Evolutionary conservation across 2,888 invertebrate genomes (phyloP).

Genomic region (Parasteatoda lunata): DNA sequence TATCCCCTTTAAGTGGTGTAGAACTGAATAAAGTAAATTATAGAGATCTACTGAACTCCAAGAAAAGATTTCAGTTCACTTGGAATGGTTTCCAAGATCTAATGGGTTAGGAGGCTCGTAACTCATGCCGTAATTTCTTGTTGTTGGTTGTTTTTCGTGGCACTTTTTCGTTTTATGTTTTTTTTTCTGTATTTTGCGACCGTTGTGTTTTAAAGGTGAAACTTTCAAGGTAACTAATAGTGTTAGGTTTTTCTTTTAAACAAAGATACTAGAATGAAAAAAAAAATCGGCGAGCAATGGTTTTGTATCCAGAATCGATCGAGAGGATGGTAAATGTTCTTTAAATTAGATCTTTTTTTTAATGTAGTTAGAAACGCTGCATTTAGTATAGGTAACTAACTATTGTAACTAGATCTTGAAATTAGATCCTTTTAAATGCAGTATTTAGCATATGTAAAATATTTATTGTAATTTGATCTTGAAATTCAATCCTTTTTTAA

Average conservation of each 20-base stretch:
- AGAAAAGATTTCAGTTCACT: not conserved
- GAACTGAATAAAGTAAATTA: constrained; percentile 39
- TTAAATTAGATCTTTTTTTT: too few species aligned
- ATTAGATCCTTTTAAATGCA: too few species aligned
- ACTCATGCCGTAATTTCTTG: constrained; percentile 47
- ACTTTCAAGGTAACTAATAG: constrained; percentile 18
- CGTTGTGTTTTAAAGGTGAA: constrained; percentile 12
- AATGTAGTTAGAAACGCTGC: too few species aligned
- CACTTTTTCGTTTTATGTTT: not conserved
- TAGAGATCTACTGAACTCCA: constrained; percentile 11
- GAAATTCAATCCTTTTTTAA: too few species aligned
- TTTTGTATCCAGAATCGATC: too few species aligned
- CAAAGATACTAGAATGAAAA: constrained; percentile 4
- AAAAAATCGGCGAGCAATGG: too few species aligned
- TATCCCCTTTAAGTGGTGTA: constrained; percentile 38
- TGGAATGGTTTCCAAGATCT: constrained; percentile 35
- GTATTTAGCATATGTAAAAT: too few species aligned
- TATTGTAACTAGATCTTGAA: too few species aligned
- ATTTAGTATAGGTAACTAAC: too few species aligned
- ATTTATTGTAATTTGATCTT: too few species aligned
- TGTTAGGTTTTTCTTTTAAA: constrained; percentile 32
- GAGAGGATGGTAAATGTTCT: too few species aligned
- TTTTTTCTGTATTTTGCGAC: constrained; percentile 1
- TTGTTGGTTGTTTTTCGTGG: constrained; percentile 13
- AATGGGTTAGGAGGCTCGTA: constrained; percentile 43